phyloP scores from a whole-genome alignment of 2,888 invertebrate species.

The Caenorhabditis doughertyi region DNA sequence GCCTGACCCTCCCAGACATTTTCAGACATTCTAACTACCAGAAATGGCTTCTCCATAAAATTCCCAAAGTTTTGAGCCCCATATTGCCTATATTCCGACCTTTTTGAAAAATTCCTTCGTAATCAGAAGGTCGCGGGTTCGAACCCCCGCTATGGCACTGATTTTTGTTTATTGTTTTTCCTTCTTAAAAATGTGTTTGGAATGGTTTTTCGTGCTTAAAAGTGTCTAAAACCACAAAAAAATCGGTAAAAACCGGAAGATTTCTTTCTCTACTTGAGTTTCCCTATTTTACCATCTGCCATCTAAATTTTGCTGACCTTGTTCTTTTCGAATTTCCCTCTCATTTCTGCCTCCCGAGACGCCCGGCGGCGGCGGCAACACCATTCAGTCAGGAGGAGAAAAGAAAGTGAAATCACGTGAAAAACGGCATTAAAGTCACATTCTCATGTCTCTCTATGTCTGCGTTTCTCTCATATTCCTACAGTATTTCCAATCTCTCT shows the following conservation, averaged over 20 bases:
- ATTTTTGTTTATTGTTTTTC: no score
- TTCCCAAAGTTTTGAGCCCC: slow-evolving; percentile 5
- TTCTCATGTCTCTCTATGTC: slow-evolving; percentile 4
- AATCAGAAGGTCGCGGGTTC: no score
- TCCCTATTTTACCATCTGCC: neutral
- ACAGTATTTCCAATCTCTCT: neutral
- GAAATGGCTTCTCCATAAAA: neutral
- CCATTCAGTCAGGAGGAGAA: neutral
- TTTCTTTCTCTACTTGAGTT: neutral
- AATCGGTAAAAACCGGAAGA: no score
- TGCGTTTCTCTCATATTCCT: neutral
- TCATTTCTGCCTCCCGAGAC: neutral
- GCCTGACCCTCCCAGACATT: no score
- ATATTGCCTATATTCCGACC: slow-evolving; percentile 2
- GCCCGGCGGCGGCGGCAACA: no score
- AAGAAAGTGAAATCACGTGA: neutral
- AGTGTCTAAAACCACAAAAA: no score
- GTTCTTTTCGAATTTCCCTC: neutral
- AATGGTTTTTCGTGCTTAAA: no score
- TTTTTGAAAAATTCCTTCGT: no score
- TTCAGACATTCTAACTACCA: no score
- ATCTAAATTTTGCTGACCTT: neutral
- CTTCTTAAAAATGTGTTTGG: no score
- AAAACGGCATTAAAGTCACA: slow-evolving; percentile 15
- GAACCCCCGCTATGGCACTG: no score